Percentiles rank a stretch among this genome's conserved stretches.
Evolutionary conservation across 2,113 vertebrate species (phyloP).

Genomic region (Poeciliopsis occidentalis): DNA sequence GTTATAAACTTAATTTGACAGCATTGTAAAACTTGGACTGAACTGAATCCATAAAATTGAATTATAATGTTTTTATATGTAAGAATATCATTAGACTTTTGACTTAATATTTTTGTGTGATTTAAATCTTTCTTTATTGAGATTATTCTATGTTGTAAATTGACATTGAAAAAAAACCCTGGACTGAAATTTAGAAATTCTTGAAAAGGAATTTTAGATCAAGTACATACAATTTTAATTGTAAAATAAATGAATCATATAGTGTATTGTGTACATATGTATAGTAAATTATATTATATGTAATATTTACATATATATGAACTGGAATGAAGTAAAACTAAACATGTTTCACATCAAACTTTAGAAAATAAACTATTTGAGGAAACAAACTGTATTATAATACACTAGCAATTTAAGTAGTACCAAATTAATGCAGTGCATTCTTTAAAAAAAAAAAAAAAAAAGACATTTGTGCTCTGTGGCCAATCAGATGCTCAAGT

Average conservation of each 20-base stretch:
- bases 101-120: background rate
- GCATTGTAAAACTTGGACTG: background rate
- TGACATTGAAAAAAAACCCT: background rate
- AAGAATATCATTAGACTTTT: too few relatives aligned
- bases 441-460: background rate
- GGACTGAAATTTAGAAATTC: background rate
- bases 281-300: too few relatives aligned
- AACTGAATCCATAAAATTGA: background rate
- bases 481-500: constrained; percentile 77
- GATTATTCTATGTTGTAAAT: background rate
- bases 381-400: background rate
- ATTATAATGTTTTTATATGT: background rate
- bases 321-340: background rate
- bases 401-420: constrained; percentile 27
- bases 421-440: constrained; percentile 24
- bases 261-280: too few relatives aligned
- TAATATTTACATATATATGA: background rate
- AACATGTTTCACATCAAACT: background rate
- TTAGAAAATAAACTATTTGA: constrained; percentile 14
- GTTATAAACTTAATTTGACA: background rate
- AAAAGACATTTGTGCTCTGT: constrained; percentile 21
- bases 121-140: background rate
- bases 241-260: background rate
- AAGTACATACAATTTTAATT: background rate
- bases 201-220: background rate